A percentile compares a stretch with the other conserved stretches of the same genome.
Conservation (phyloP, 2,888 invertebrate genomes). For the Thymelicus acteon region DNA sequence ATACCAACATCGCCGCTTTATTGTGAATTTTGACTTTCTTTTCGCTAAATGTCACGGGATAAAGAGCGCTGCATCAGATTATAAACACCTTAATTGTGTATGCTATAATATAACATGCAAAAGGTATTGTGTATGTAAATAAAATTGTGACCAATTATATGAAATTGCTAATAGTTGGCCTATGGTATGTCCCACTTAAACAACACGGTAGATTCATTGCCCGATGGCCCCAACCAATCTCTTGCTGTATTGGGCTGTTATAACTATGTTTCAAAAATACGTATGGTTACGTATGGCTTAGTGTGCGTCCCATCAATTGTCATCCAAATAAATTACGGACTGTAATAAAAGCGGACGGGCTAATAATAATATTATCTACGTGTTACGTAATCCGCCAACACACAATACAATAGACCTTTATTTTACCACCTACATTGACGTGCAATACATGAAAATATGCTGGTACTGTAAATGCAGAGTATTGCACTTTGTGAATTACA, state of each 20-base stretch:
- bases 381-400: slow-evolving; percentile 54
- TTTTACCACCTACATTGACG: slow-evolving; percentile 14
- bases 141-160: too few species aligned
- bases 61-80: background rate
- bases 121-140: too few species aligned
- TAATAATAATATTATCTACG: slow-evolving; percentile 52
- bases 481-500: background rate
- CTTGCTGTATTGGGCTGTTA: too few species aligned
- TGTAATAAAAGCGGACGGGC: slow-evolving; percentile 8
- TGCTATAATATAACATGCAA: too few species aligned
- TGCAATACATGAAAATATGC: slow-evolving; percentile 17
- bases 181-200: too few species aligned
- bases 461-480: background rate
- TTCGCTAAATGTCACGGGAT: background rate
- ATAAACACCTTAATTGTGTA: too few species aligned
- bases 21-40: slow-evolving; percentile 7
- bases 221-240: too few species aligned
- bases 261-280: background rate
- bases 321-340: slow-evolving; percentile 3
- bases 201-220: too few species aligned
- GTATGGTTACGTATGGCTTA: background rate
- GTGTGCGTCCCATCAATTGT: background rate
- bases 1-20: background rate
- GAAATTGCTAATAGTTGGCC: background rate
- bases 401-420: slow-evolving; percentile 43